Conservation (phyloP, 30 jellyfish, hydroid and myxozoan species). For the Turritopsis dohrnii region DNA sequence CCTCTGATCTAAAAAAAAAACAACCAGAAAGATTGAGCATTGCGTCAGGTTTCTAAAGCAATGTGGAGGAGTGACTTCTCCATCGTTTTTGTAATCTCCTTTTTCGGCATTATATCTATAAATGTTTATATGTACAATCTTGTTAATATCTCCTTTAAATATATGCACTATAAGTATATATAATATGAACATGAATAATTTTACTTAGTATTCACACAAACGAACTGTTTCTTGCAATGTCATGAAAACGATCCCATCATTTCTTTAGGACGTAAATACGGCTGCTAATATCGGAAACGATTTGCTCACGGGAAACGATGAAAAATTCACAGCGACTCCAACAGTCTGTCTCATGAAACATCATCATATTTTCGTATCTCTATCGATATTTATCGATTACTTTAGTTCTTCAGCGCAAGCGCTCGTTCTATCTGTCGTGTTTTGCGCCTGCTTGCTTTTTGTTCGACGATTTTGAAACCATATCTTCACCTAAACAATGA, state of each 20-base stretch:
- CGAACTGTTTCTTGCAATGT: background rate
- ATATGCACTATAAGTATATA: too few species aligned
- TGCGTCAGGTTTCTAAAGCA: too few species aligned
- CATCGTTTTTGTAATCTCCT: background rate
- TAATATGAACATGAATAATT: too few species aligned
- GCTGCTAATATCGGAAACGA: too few species aligned
- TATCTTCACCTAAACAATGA: constrained; percentile 21
- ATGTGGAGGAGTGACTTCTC: background rate
- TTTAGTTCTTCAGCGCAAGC: background rate
- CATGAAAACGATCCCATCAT: background rate
- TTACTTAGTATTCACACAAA: too few species aligned
- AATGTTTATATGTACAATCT: background rate
- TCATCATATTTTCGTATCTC: too few species aligned
- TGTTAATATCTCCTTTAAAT: background rate
- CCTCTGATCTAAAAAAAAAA: background rate
- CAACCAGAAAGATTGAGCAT: background rate
- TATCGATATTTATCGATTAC: too few species aligned
- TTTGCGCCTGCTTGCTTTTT: background rate
- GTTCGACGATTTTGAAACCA: constrained; percentile 27
- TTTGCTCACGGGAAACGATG: background rate
- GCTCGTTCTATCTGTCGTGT: background rate
- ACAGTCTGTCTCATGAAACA: too few species aligned
- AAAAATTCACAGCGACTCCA: too few species aligned
- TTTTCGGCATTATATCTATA: background rate
- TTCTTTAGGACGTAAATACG: too few species aligned